Evolutionary conservation across 2,113 vertebrate species (phyloP), one percentile per base, ranked within the genome.

Genomic region (Periophthalmodon schlosseri): DNA sequence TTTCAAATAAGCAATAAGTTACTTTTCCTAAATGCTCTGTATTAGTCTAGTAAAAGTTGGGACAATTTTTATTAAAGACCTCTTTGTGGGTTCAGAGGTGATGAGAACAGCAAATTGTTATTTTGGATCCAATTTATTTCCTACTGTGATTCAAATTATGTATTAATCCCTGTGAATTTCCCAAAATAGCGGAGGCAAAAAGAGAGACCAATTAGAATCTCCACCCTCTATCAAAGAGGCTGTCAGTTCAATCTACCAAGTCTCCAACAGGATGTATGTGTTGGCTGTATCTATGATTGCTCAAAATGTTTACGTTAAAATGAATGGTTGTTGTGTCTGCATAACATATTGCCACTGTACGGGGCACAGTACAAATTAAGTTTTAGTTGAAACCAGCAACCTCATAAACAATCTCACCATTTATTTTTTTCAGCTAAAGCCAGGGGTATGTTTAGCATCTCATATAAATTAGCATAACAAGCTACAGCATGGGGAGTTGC

Each of bases 61-160:
- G 65, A 16, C 49, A 16, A 49, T 46, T 64, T 56, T 67, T 76
- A 81, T 83, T 75, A 63, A 82, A 82, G 83, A 79, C 0, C 33
- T 68, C 76, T 70, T 64, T 72, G 34, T 44, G 77, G 68, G 77
- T 77, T 63, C 70, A 34, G 24, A 81, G 71, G 77, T 77, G 76
- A 85, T 34, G 70, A 81, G 46, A 70, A 52, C 49, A 63, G 75
- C 70, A 70, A 70, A 52, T 74, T 10, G 6, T 79, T 83, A 80
- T 89, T 8, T 77, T 76, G 79, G 2, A 13, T 79, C 71, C 84
- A 91, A 85, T 85, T 85, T 79, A 34, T 82, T 68, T 72, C 80
- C 80, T 73, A 77, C 57, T 83, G 83, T 72, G 79, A 79, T 70
- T 81, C 81, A 82, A 83, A 84, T 86, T 57, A 73, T 84, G 44